Percentiles rank a stretch among this genome's conserved stretches.
Evolutionary conservation across 30 jellyfish, hydroid and myxozoan genomes (phyloP).

Genomic region (Mastigias papua): DNA sequence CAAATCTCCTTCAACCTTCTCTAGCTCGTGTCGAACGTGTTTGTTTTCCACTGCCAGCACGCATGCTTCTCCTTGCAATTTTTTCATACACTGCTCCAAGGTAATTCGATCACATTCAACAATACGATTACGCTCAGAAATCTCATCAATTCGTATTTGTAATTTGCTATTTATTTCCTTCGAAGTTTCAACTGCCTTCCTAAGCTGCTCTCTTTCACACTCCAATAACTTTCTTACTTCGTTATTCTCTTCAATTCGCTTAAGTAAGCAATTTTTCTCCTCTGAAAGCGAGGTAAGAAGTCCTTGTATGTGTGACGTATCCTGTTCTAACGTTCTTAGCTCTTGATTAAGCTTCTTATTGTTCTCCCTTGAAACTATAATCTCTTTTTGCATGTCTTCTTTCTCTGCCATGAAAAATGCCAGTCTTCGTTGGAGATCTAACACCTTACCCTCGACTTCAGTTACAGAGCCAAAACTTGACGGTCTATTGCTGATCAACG

Average conservation of each 20-base stretch:
- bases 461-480: constrained; percentile 91
- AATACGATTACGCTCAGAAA: constrained; percentile 79
- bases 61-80: constrained; percentile 86
- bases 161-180: constrained; percentile 65
- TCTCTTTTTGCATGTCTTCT: constrained; percentile 97
- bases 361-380: constrained; percentile 89
- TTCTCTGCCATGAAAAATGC: constrained; percentile 99
- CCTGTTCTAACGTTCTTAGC: constrained; percentile 88
- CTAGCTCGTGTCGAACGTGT: constrained; percentile 81
- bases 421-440: constrained; percentile 93
- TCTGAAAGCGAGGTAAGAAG: constrained; percentile 76
- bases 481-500: constrained; percentile 75
- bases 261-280: constrained; percentile 67
- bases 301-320: constrained; percentile 90
- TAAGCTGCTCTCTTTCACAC: constrained; percentile 85
- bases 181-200: constrained; percentile 80
- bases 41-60: constrained; percentile 88
- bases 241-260: constrained; percentile 68
- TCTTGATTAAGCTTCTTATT: constrained; percentile 85
- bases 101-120: constrained; percentile 86
- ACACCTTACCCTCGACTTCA: constrained; percentile 94
- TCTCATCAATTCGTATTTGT: constrained; percentile 85
- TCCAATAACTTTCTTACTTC: constrained; percentile 70
- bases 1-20: constrained; percentile 80
- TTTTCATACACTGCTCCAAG: constrained; percentile 76